Evolutionary conservation across 2,888 invertebrate genomes (phyloP).

Genomic region (Dorcus parallelipipedus): DNA sequence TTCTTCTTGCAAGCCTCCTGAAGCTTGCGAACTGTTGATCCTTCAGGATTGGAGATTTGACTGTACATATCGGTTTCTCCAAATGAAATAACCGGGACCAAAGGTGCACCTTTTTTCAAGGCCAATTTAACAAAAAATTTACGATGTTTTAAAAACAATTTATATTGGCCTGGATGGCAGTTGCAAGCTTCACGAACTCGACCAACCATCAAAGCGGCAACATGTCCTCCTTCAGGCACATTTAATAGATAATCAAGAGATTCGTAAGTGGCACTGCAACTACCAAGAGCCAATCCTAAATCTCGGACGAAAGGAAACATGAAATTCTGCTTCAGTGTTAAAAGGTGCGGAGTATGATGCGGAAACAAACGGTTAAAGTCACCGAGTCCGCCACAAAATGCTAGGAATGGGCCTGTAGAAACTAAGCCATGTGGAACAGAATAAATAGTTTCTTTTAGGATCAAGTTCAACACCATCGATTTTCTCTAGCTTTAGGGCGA

Average conservation of each 20-base stretch:
- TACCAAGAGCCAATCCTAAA: slow-evolving; percentile 56
- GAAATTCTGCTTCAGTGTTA: slow-evolving; percentile 68
- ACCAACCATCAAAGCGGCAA: slow-evolving; percentile 75
- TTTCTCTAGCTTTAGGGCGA: slow-evolving; percentile 80
- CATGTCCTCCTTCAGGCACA: slow-evolving; percentile 55
- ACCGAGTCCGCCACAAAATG: slow-evolving; percentile 71
- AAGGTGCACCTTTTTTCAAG: slow-evolving; percentile 59
- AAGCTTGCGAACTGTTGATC: slow-evolving; percentile 61
- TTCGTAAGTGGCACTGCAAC: slow-evolving; percentile 58
- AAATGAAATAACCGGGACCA: slow-evolving; percentile 88
- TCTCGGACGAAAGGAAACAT: slow-evolving; percentile 70
- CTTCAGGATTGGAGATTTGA: slow-evolving; percentile 69
- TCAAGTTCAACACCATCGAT: slow-evolving; percentile 80
- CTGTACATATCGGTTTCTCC: slow-evolving; percentile 85
- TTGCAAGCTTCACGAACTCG: slow-evolving; percentile 87
- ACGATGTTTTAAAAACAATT: slow-evolving; percentile 67
- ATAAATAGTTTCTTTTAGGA: slow-evolving; percentile 76
- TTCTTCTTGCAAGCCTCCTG: slow-evolving; percentile 66
- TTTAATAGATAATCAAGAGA: slow-evolving; percentile 65
- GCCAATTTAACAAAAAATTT: slow-evolving; percentile 55
- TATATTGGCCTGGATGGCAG: slow-evolving; percentile 72
- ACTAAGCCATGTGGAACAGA: slow-evolving; percentile 87
- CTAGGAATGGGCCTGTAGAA: slow-evolving; percentile 71
- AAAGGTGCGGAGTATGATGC: slow-evolving; percentile 47
- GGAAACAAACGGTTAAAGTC: slow-evolving; percentile 52